Evolutionary conservation across 2,888 invertebrate species (phyloP).

Genomic region (Leptopilina drosophilae): DNA sequence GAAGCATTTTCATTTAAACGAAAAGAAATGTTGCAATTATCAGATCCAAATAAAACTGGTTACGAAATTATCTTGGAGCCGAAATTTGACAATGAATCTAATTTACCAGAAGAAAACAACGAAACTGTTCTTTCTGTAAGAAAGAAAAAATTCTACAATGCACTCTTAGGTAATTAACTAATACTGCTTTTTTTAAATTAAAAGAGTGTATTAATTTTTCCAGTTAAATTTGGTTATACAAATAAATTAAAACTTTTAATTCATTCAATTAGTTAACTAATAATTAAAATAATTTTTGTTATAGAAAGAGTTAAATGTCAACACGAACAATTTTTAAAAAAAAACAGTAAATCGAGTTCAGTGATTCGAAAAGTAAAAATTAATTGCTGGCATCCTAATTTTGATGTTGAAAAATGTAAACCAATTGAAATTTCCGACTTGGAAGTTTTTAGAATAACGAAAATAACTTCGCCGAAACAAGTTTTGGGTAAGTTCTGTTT

Average conservation of each 20-base stretch:
- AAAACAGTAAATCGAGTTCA: conserved; percentile 83
- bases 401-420: conserved; percentile 89
- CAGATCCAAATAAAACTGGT: conserved; percentile 82
- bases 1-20: conserved; percentile 88
- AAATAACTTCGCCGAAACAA: conserved; percentile 88
- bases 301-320: conserved; percentile 84
- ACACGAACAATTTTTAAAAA: conserved; percentile 85
- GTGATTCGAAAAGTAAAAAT: conserved; percentile 84
- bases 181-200: background rate
- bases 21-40: conserved; percentile 83
- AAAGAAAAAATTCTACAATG: conserved; percentile 84
- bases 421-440: conserved; percentile 85
- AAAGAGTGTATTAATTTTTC: too few species aligned
- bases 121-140: conserved; percentile 82
- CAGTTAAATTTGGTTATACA: too few species aligned
- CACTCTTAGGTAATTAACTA: conserved; percentile 78
- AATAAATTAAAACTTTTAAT: too few species aligned
- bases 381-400: conserved; percentile 95
- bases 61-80: conserved; percentile 87
- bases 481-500: conserved; percentile 77
- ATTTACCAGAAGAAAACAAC: conserved; percentile 76
- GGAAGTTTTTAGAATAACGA: conserved; percentile 86
- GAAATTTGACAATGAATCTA: conserved; percentile 75
- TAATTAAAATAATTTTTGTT: background rate
- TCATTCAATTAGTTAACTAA: background rate